phyloP scores from a whole-genome alignment of 2,113 vertebrate genomes.

The Telmatochromis bifrenatus region DNA sequence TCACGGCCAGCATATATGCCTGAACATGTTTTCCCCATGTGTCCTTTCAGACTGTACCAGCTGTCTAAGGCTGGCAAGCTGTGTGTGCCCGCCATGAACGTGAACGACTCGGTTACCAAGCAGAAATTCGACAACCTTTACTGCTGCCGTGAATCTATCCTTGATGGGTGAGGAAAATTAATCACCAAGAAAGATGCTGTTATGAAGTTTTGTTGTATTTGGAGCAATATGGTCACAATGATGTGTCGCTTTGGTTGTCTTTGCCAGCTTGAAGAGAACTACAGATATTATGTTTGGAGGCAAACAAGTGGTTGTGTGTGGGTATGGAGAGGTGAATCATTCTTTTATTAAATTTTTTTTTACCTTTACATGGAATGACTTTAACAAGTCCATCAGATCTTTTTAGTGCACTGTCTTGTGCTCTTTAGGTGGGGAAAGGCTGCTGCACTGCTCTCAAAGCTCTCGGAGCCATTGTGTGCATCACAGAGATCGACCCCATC shows the following conservation, averaged over 20 bases:
- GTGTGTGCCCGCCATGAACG: conserved; percentile 97
- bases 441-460: conserved; percentile 97
- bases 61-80: conserved; percentile 97
- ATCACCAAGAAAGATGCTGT: conserved; percentile 2
- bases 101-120: conserved; percentile 98
- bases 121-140: conserved; percentile 99
- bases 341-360: background rate
- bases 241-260: background rate
- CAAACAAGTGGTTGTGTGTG: conserved; percentile 97
- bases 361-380: background rate
- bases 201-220: background rate
- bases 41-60: conserved; percentile 85
- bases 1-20: background rate
- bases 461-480: conserved; percentile 90
- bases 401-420: background rate
- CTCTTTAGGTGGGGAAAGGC: conserved; percentile 88
- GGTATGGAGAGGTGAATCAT: conserved; percentile 92
- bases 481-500: conserved; percentile 98
- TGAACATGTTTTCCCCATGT: background rate
- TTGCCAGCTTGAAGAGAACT: conserved; percentile 89
- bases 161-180: conserved; percentile 85
- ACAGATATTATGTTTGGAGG: conserved; percentile 99
- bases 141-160: conserved; percentile 96
- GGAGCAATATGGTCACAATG: background rate
- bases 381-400: background rate